These are phyloP conservation scores for Eurytoma californica DNA, from an alignment of 2,888 invertebrate species.

Conservation along the genomic window DNA sequence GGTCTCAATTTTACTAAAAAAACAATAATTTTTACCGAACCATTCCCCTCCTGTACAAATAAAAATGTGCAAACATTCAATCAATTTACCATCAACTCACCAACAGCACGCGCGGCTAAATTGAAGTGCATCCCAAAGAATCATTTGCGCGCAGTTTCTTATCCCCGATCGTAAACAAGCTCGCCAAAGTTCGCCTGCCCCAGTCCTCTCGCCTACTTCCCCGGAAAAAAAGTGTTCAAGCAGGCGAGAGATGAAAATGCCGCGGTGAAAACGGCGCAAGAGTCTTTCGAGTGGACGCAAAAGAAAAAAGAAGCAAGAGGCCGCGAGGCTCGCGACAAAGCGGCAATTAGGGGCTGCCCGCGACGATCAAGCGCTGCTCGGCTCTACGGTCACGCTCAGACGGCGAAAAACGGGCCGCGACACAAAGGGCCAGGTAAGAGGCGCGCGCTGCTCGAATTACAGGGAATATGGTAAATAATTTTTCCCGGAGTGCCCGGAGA, in stretches of 20 bases:
- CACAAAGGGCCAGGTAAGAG: conserved; percentile 26
- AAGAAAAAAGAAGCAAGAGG: conserved; percentile 10
- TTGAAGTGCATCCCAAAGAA: background rate
- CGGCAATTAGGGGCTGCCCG: conserved; percentile 31
- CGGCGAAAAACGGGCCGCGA: too few species aligned
- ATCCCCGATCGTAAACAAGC: conserved; percentile 15
- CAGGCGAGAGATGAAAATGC: conserved; percentile 22
- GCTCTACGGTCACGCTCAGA: too few species aligned
- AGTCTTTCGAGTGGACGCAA: background rate
- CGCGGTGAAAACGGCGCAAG: background rate
- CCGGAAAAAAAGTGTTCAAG: background rate
- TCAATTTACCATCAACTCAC: too few species aligned
- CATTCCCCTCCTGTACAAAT: too few species aligned
- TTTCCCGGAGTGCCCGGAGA: conserved; percentile 57
- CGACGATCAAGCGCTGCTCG: conserved; percentile 5
- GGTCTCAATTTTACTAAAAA: too few species aligned
- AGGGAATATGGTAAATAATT: conserved; percentile 61
- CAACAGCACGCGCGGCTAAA: too few species aligned
- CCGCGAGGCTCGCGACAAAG: conserved; percentile 3
- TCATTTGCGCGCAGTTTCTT: background rate
- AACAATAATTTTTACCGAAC: too few species aligned
- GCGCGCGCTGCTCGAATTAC: conserved; percentile 58
- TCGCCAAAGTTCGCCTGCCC: background rate
- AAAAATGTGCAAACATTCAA: too few species aligned
- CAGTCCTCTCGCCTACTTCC: background rate